Percentiles rank a stretch among this genome's conserved stretches.
phyloP scores from a whole-genome alignment of 2,888 invertebrate species.

The Pantelozetes paolii region DNA sequence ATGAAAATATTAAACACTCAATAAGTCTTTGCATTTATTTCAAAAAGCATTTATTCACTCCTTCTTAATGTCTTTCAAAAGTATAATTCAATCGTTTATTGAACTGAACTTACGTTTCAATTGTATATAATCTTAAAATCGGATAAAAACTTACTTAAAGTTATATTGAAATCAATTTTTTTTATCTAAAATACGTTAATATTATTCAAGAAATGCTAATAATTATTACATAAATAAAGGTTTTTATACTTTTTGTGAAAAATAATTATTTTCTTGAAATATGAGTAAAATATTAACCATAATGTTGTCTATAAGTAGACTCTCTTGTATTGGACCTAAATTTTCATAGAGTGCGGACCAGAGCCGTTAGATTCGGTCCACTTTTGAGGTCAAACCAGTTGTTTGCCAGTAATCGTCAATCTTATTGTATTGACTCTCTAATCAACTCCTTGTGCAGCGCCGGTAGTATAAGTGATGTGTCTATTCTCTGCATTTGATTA shows the following conservation, averaged over 20 bases:
- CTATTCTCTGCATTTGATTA: background rate
- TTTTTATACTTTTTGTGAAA: too few relatives aligned
- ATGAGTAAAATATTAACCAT: background rate
- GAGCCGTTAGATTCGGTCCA: background rate
- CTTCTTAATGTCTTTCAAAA: background rate
- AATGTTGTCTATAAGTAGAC: background rate
- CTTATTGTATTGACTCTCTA: background rate
- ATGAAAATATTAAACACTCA: too few relatives aligned
- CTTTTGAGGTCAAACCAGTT: background rate
- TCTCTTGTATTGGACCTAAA: background rate
- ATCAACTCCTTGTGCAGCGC: background rate
- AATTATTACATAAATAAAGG: too few relatives aligned
- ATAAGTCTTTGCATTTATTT: background rate
- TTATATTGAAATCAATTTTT: too few relatives aligned
- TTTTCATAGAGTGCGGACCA: background rate
- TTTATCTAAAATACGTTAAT: too few relatives aligned
- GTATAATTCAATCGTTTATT: slow-evolving; percentile 13
- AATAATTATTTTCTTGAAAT: too few relatives aligned
- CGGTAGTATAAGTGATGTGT: background rate
- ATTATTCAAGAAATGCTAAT: too few relatives aligned
- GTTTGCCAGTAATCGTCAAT: background rate
- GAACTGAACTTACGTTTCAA: background rate
- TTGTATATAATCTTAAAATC: slow-evolving; percentile 2
- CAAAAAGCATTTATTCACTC: background rate
- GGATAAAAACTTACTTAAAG: background rate